Conservation (phyloP, 2,113 vertebrate genomes). For the Oceanites oceanicus region DNA sequence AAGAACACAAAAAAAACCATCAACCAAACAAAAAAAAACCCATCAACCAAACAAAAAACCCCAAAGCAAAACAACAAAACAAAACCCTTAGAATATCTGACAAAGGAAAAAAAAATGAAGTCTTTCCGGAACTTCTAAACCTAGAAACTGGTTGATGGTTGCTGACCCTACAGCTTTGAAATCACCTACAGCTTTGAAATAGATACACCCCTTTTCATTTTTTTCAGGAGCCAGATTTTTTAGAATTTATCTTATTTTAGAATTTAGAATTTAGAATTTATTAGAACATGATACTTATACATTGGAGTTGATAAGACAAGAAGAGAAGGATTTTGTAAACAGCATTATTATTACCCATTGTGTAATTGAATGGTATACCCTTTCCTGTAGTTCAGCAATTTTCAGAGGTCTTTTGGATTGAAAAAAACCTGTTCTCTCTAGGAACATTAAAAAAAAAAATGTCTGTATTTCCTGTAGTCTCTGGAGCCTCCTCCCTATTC, state of each 20-base stretch:
- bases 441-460: background rate
- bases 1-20: background rate
- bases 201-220: rapidly evolving
- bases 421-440: background rate
- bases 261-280: too few species aligned
- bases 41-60: background rate
- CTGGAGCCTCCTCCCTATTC: background rate
- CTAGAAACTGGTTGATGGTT: background rate
- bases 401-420: background rate
- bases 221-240: background rate
- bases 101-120: background rate
- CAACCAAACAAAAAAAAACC: background rate
- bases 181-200: background rate
- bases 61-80: background rate
- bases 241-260: too few species aligned
- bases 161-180: rapidly evolving
- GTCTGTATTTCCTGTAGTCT: background rate
- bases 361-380: background rate
- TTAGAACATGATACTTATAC: background rate
- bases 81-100: background rate
- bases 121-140: background rate
- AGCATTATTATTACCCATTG: background rate
- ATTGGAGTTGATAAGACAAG: background rate
- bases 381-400: background rate
- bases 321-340: background rate